Conservation (phyloP, 2,113 vertebrate species). For the Macrotus californicus region DNA sequence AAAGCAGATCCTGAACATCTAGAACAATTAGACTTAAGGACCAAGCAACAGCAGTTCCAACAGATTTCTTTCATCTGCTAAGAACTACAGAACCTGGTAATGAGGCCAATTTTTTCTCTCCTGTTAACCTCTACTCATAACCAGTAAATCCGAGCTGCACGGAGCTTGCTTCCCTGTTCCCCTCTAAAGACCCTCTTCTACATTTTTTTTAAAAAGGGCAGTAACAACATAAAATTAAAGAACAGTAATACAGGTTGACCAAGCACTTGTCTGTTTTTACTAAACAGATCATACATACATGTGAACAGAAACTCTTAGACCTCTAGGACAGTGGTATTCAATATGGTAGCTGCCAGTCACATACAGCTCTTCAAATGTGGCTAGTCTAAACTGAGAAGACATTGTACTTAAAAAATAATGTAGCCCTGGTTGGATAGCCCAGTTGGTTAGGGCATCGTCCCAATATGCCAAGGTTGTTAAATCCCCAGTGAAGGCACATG, state of each 20-base stretch:
- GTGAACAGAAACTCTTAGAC: not conserved
- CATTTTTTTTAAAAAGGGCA: not conserved
- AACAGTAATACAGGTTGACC: not conserved
- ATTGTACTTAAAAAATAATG: not conserved
- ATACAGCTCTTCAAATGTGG: not conserved
- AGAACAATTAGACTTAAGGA: not conserved
- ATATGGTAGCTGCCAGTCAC: not conserved
- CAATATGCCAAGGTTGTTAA: no score
- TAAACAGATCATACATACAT: not conserved
- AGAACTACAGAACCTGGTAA: not conserved
- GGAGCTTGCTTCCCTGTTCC: not conserved
- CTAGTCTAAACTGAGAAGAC: not conserved
- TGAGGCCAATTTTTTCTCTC: not conserved
- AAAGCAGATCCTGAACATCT: not conserved
- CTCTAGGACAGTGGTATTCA: not conserved
- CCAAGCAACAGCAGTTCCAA: not conserved
- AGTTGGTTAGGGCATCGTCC: no score
- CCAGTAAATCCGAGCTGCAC: not conserved
- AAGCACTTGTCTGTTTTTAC: not conserved
- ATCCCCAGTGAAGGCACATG: no score
- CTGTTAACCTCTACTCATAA: not conserved
- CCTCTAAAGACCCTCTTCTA: not conserved
- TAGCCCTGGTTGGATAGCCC: no score
- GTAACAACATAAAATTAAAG: constrained; percentile 5
- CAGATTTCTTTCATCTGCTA: not conserved